A percentile compares a stretch with the other conserved stretches of the same genome.
Evolutionary conservation across 2,888 invertebrate genomes (phyloP).

Genomic region (Brachyopa scutellaris): DNA sequence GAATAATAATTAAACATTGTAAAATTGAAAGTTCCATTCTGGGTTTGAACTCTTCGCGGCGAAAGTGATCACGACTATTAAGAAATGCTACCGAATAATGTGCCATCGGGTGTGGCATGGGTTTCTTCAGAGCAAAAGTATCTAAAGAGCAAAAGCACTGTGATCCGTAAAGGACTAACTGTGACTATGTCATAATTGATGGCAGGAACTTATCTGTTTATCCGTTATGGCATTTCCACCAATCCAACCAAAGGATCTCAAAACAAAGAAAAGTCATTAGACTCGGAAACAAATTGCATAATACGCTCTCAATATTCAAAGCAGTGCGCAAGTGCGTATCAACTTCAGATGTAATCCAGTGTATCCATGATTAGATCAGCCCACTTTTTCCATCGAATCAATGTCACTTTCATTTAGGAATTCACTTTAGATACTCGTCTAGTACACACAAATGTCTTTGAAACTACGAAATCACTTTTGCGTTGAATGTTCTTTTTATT

Average conservation of each 20-base stretch:
- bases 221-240: too few relatives aligned
- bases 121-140: too few relatives aligned
- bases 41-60: conserved; percentile 28
- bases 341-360: conserved; percentile 37
- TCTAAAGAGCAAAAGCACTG: too few relatives aligned
- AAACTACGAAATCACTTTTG: conserved; percentile 48
- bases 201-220: too few relatives aligned
- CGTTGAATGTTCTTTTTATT: conserved; percentile 39
- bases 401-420: conserved; percentile 26
- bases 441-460: conserved; percentile 25
- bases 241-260: too few relatives aligned
- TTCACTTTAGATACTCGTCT: conserved; percentile 42
- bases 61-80: conserved; percentile 72
- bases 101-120: too few relatives aligned
- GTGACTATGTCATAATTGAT: too few relatives aligned
- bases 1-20: conserved; percentile 74
- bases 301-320: not conserved
- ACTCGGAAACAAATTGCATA: conserved; percentile 16
- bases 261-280: too few relatives aligned
- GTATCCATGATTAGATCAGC: conserved; percentile 31
- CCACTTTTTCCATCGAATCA: not conserved
- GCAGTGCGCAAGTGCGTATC: not conserved
- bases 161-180: too few relatives aligned
- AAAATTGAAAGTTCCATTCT: conserved; percentile 56
- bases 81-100: too few relatives aligned